Evolutionary conservation across 2,113 vertebrate species (phyloP).

Genomic region (Hyaena hyaena): DNA sequence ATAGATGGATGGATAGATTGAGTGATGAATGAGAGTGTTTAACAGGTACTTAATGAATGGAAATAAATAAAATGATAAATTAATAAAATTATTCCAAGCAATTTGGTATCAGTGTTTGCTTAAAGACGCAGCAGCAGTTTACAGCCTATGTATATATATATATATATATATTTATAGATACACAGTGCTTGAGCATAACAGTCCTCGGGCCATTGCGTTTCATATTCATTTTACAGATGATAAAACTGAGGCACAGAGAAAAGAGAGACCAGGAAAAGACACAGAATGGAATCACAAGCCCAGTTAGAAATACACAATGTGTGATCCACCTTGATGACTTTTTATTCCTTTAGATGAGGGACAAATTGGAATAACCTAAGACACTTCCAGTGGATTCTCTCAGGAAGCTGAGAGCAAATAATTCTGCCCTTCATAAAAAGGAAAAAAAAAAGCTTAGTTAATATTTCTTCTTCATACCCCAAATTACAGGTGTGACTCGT

Average conservation of each 20-base stretch:
- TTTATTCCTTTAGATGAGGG: not conserved
- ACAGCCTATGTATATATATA: not conserved
- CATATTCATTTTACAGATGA: slow-evolving; percentile 10
- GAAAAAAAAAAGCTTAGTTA: not conserved
- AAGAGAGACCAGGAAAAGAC: not conserved
- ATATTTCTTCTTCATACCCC: slow-evolving; percentile 63
- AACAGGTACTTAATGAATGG: slow-evolving; percentile 21
- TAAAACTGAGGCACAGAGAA: not conserved
- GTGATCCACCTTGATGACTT: not conserved
- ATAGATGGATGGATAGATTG: not conserved
- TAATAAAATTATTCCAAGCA: slow-evolving; percentile 32
- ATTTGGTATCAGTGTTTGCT: slow-evolving; percentile 29
- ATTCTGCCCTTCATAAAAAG: slow-evolving; percentile 8
- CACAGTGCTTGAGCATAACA: not conserved
- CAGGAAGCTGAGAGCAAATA: not conserved
- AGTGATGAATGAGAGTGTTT: not conserved
- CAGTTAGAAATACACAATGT: not conserved
- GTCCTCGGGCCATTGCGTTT: not conserved
- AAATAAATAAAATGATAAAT: slow-evolving; percentile 55
- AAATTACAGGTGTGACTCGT: slow-evolving; percentile 78
- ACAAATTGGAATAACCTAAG: slow-evolving; percentile 42
- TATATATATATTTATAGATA: not conserved
- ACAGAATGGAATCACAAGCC: not conserved
- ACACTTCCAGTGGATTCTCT: not conserved
- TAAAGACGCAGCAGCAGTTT: not conserved